phyloP scores from a whole-genome alignment of 2,888 invertebrate genomes.

The Ormyrus nitidulus region DNA sequence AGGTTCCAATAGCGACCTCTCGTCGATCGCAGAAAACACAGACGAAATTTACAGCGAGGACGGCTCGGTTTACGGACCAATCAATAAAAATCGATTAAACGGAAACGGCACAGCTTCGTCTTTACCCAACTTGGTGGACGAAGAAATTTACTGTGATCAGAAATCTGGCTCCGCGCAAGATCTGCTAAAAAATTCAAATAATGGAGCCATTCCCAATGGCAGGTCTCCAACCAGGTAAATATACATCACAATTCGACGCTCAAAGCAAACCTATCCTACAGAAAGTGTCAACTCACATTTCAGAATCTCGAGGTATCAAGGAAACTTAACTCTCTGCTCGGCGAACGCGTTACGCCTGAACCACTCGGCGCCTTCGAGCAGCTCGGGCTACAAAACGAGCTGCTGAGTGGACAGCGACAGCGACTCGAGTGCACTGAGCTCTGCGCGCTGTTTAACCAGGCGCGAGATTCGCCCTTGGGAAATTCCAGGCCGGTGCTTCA shows the following conservation, averaged over 20 bases:
- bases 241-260: background rate
- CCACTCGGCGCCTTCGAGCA: slow-evolving; percentile 65
- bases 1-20: slow-evolving; percentile 56
- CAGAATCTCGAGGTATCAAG: background rate
- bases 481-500: slow-evolving; percentile 69
- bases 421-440: slow-evolving; percentile 66
- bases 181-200: slow-evolving; percentile 14
- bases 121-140: slow-evolving; percentile 68
- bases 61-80: slow-evolving; percentile 12
- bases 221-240: background rate
- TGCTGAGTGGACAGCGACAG: slow-evolving; percentile 74
- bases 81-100: slow-evolving; percentile 5
- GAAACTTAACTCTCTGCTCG: background rate
- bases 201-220: background rate
- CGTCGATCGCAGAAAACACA: slow-evolving; percentile 60
- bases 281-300: too few relatives aligned
- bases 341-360: slow-evolving; percentile 46
- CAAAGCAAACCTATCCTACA: too few relatives aligned
- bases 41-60: slow-evolving; percentile 64
- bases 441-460: background rate
- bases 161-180: slow-evolving; percentile 22
- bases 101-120: slow-evolving; percentile 49
- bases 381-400: slow-evolving; percentile 77
- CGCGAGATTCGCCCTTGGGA: slow-evolving; percentile 43
- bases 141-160: slow-evolving; percentile 62